Conservation (phyloP, 1,140 invertebrate genomes). For the Notospermus geniculatus region DNA sequence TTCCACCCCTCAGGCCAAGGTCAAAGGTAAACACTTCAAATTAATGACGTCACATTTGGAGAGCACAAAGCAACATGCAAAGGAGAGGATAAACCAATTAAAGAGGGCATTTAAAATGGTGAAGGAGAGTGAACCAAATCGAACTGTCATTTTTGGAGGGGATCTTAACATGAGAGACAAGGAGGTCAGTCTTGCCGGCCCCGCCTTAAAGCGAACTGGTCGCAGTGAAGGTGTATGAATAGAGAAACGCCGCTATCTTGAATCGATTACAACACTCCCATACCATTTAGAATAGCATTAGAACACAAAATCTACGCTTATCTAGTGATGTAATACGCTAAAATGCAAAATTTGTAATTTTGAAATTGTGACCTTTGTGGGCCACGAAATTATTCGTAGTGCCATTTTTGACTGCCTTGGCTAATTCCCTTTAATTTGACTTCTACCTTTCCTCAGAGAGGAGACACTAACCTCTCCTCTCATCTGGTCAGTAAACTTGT, state of each 20-base stretch:
- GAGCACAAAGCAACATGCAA: conserved; percentile 58
- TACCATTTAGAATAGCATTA: not conserved
- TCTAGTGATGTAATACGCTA: too few species aligned
- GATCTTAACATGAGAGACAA: conserved; percentile 65
- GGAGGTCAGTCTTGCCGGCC: conserved; percentile 54
- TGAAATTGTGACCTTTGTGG: too few species aligned
- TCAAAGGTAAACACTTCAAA: conserved; percentile 54
- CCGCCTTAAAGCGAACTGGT: too few species aligned
- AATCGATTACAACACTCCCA: not conserved
- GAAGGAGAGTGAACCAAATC: conserved; percentile 35
- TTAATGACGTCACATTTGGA: conserved; percentile 65
- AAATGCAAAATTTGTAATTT: too few species aligned
- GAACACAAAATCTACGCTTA: too few species aligned
- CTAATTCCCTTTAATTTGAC: too few species aligned
- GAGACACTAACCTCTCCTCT: too few species aligned
- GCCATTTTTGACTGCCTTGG: too few species aligned
- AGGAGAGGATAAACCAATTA: conserved; percentile 58
- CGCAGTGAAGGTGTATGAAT: not conserved
- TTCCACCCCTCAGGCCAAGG: conserved; percentile 51
- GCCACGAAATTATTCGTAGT: too few species aligned
- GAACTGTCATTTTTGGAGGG: conserved; percentile 62
- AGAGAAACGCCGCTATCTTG: too few species aligned
- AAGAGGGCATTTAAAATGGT: conserved; percentile 53
- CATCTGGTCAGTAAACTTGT: too few species aligned
- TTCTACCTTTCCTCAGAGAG: too few species aligned